These are phyloP conservation scores for Sclerurus mexicanus DNA, from an alignment of 2,113 vertebrate species.

Conservation along the genomic window DNA sequence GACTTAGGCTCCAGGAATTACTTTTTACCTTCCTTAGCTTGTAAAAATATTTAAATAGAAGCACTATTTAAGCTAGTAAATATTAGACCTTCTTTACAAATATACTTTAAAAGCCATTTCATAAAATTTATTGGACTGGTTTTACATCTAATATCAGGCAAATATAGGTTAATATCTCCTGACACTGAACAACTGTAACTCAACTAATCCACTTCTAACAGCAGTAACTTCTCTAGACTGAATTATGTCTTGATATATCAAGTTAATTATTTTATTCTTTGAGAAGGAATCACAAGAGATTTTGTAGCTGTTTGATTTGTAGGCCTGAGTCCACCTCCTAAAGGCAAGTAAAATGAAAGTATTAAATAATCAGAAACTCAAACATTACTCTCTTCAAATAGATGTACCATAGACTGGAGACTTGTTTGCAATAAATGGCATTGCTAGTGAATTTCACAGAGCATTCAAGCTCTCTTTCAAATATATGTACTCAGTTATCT, in stretches of 20 bases:
- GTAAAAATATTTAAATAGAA: neutral
- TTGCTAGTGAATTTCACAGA: neutral
- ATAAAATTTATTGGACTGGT: neutral
- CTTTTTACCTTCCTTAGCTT: neutral
- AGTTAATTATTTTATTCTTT: conserved; percentile 8
- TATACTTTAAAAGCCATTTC: neutral
- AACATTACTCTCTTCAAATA: neutral
- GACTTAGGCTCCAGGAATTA: neutral
- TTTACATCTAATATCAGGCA: neutral
- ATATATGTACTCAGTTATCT: neutral
- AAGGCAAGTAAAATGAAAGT: neutral
- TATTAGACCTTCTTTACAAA: conserved; percentile 9
- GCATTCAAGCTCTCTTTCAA: neutral
- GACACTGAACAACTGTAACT: neutral
- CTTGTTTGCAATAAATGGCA: neutral
- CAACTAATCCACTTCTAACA: neutral
- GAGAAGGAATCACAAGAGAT: neutral
- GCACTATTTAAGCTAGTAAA: neutral
- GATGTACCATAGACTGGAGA: neutral
- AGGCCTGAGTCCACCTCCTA: neutral
- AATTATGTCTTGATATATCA: neutral
- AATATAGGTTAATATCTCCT: neutral
- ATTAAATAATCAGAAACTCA: conserved; percentile 39
- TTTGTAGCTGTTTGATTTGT: conserved; percentile 19
- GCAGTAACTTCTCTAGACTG: neutral